Evolutionary conservation across 35 echinoderm and acorn worm species (phyloP).

Genomic region (Lytechinus pictus): DNA sequence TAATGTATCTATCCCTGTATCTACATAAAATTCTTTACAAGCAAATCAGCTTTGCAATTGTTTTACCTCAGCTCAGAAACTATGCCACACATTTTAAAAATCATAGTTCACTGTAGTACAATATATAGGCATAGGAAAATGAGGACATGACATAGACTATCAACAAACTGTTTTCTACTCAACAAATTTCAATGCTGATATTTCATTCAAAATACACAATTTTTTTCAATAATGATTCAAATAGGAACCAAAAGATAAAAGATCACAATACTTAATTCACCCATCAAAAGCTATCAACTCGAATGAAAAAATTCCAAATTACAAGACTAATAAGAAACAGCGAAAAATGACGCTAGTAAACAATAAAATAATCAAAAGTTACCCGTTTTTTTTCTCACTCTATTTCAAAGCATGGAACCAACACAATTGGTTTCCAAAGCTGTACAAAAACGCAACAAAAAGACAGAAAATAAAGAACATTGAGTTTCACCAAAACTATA

Average conservation of each 20-base stretch:
- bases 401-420: neutral
- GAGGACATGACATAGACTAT: neutral
- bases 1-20: slow-evolving; percentile 43
- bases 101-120: neutral
- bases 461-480: neutral
- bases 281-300: neutral
- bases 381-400: neutral
- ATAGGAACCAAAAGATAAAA: neutral
- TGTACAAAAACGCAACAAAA: neutral
- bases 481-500: neutral
- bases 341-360: neutral
- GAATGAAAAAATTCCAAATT: neutral
- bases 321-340: neutral
- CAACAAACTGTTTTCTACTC: neutral
- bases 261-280: neutral
- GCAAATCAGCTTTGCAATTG: neutral
- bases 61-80: neutral
- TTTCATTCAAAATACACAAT: neutral
- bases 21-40: slow-evolving; percentile 43
- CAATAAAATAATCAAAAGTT: slow-evolving; percentile 21
- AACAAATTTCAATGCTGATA: neutral
- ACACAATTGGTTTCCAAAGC: neutral
- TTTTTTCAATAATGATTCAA: neutral
- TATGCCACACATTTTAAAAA: neutral
- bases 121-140: neutral